phyloP scores from a whole-genome alignment of 2,113 vertebrate genomes.

The Nanger granti region DNA sequence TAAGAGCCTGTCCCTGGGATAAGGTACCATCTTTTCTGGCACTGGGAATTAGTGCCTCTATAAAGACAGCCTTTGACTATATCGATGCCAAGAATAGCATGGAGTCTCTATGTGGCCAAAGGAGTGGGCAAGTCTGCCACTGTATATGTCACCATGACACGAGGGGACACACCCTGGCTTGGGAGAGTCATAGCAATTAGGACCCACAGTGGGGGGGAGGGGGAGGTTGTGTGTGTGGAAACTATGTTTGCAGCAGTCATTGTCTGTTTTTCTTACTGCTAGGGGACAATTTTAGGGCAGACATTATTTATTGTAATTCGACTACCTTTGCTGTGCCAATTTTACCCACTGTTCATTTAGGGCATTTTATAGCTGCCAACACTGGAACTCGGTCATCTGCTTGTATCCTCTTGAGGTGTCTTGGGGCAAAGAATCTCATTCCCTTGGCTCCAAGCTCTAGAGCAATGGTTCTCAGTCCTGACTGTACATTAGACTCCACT shows the following conservation, averaged over 20 bases:
- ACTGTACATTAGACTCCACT: slow-evolving; percentile 27
- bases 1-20: background rate
- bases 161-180: background rate
- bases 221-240: background rate
- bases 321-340: slow-evolving; percentile 47
- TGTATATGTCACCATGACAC: background rate
- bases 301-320: slow-evolving; percentile 52
- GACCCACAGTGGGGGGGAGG: background rate
- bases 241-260: background rate
- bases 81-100: background rate
- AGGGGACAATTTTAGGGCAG: slow-evolving; percentile 22
- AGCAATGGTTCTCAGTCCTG: slow-evolving; percentile 56
- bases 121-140: background rate
- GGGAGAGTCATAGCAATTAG: background rate
- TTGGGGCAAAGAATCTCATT: slow-evolving; percentile 46
- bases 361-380: slow-evolving; percentile 39
- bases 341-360: slow-evolving; percentile 49
- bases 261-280: slow-evolving; percentile 40
- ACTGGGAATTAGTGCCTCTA: background rate
- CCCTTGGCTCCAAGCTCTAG: slow-evolving; percentile 58
- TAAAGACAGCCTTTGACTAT: background rate
- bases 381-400: background rate
- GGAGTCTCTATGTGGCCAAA: background rate
- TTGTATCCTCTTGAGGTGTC: slow-evolving; percentile 42
- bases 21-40: background rate